Conservation (phyloP, 2,113 vertebrate species). For the Raja brachyura region DNA sequence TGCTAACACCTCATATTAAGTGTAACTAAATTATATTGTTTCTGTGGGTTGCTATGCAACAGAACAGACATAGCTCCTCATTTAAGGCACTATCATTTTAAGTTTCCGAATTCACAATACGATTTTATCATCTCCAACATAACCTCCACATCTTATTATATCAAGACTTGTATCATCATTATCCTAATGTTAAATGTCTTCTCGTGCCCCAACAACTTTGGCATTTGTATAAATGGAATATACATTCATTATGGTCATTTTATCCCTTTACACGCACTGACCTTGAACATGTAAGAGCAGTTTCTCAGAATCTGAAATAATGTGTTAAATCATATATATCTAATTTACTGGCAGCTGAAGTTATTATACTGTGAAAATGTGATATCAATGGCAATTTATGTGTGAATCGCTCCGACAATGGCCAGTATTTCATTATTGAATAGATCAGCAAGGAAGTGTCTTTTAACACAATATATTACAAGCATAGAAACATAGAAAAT, state of each 20-base stretch:
- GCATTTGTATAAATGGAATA: not conserved
- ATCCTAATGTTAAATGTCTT: not conserved
- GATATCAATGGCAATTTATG: not conserved
- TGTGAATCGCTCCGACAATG: not conserved
- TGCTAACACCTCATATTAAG: not conserved
- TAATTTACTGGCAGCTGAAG: not conserved
- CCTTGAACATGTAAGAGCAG: not conserved
- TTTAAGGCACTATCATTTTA: not conserved
- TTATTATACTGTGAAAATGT: not conserved
- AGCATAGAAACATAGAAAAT: too few species aligned
- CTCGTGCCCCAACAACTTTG: not conserved
- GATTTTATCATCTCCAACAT: not conserved
- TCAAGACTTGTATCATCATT: not conserved
- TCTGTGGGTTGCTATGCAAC: not conserved
- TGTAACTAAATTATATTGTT: not conserved
- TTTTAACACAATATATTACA: not conserved
- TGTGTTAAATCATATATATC: not conserved
- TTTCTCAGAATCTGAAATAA: not conserved
- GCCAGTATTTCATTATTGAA: constrained; percentile 3
- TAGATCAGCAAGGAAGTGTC: not conserved
- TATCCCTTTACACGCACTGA: not conserved
- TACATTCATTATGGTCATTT: not conserved
- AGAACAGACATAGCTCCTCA: not conserved
- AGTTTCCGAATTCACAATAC: not conserved
- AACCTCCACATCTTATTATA: not conserved